Base-by-base conservation (phyloP, 2,888 invertebrate species). In the Trachelus stipa region DNA sequence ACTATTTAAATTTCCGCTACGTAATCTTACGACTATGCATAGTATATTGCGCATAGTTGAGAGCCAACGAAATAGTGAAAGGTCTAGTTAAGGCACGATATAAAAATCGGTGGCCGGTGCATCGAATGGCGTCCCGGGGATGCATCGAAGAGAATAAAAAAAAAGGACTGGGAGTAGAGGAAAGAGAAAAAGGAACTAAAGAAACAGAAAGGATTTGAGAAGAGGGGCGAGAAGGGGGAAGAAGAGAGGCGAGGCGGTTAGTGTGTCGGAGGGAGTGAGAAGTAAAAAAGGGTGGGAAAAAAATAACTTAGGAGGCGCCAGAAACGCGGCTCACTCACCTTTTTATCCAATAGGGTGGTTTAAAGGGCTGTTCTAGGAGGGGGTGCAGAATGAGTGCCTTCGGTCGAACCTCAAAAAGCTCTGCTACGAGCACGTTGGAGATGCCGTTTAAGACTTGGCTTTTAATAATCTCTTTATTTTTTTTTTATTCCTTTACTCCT, bases 291-390 rank as follows among this genome's bases (percentile, higher is more conserved):
- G 12, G 31, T 40, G 71, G 34, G 31, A 77, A 68, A 74, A 77
- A 77, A 77, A 34, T 68, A 68, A 15, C 69, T 30, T 68, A 37
- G 73, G 69, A 73, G 74, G 77, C 73, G 73, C 73, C 69, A 77
- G 34, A 69, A 56, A 34, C 33, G 74, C 34, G 33, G 74, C 69
- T 74, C 69, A 74, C 74, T 74, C 69, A 74, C 74, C 34, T 34
- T 71, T 31, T 71, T 71, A 34, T 34, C 71, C 34, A 31, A 71
- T 34, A 12, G 34, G 71, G 71, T 34, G 31, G 71, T 71, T 71
- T 71, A 71, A 71, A 71, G 71, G 71, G 71, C 71, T 71, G 71
- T 34, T 2, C 31, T 23, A 9, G 34, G 34, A 1, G 34, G 9
- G 34, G 9, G 23, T 56, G 40, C 6, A 56, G 40, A 40, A 4